Conservation (phyloP, 2,797 vertebrate genomes). For the Psittacula derbiana region DNA sequence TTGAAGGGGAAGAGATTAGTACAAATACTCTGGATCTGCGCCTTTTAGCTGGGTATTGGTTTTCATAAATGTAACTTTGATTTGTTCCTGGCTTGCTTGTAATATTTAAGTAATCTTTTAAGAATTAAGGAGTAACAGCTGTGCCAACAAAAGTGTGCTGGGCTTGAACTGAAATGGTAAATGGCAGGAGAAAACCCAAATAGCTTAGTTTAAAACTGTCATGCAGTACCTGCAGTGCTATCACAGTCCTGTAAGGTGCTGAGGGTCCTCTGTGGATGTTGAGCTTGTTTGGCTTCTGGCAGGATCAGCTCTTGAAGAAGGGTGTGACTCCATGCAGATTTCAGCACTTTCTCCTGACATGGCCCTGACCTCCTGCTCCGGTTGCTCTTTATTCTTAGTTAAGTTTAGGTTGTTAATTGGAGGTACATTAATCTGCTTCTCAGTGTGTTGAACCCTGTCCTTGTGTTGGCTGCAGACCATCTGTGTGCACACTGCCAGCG, state of each 20-base stretch:
- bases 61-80: not conserved
- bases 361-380: not conserved
- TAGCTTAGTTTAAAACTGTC: not conserved
- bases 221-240: not conserved
- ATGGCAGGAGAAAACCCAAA: fast-evolving
- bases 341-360: not conserved
- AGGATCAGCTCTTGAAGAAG: not conserved
- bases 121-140: not conserved
- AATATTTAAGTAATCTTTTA: not conserved
- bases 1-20: not conserved
- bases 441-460: not conserved
- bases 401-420: not conserved
- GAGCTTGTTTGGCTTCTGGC: not conserved
- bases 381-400: not conserved
- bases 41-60: not conserved
- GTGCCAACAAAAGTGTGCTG: not conserved
- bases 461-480: not conserved
- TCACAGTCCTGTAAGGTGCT: not conserved
- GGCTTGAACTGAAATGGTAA: not conserved
- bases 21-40: not conserved
- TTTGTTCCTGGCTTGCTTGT: not conserved
- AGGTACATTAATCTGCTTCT: not conserved
- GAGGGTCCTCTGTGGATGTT: not conserved
- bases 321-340: not conserved
- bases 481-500: not conserved